Percentiles rank a stretch among this genome's conserved stretches.
Conservation (phyloP, 1,140 invertebrate species). For the Pomacea maculata region DNA sequence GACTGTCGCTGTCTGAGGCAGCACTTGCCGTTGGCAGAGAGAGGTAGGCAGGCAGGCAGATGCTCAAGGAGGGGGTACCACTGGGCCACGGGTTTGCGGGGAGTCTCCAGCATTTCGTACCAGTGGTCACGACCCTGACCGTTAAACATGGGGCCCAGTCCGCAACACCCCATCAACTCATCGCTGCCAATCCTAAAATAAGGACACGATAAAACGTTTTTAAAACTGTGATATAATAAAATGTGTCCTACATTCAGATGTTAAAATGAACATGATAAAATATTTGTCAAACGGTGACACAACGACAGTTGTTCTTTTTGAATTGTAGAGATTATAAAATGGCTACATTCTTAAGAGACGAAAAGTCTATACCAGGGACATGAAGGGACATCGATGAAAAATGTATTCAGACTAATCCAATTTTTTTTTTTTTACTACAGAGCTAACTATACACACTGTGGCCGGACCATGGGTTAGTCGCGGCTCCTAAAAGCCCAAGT, state of each 20-base stretch:
- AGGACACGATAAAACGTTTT: background rate
- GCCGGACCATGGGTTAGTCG: too few species aligned
- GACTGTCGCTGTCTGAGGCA: constrained; percentile 47
- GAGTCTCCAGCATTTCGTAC: constrained; percentile 87
- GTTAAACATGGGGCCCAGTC: constrained; percentile 79
- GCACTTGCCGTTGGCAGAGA: constrained; percentile 38
- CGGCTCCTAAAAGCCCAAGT: too few species aligned
- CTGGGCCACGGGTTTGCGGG: constrained; percentile 83
- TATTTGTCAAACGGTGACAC: background rate
- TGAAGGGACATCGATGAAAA: too few species aligned
- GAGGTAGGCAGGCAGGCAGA: constrained; percentile 63
- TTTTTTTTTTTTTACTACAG: too few species aligned
- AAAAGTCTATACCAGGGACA: too few species aligned
- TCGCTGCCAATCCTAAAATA: constrained; percentile 80
- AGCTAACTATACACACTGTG: too few species aligned
- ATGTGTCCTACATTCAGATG: background rate
- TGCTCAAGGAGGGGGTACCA: constrained; percentile 79
- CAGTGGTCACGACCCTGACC: constrained; percentile 87
- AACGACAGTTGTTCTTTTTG: background rate
- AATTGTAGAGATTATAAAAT: too few species aligned
- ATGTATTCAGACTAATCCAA: too few species aligned
- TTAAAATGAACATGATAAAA: background rate
- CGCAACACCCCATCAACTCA: constrained; percentile 85
- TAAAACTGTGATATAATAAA: background rate
- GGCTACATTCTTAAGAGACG: too few species aligned